phyloP scores from a whole-genome alignment of 2,113 vertebrate genomes.

The Rana temporaria region DNA sequence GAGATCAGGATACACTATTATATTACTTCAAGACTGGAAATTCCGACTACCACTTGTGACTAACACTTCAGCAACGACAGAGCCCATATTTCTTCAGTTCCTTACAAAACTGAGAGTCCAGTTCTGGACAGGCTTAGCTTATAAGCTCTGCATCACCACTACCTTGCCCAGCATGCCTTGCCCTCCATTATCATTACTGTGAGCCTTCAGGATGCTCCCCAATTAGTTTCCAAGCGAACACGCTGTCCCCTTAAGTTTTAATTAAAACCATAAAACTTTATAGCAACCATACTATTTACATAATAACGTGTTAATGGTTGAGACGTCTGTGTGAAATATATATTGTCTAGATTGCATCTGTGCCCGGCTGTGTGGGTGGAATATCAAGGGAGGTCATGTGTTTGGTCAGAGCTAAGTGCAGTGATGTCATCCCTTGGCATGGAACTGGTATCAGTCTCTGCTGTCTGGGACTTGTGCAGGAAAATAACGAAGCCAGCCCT shows the following conservation, averaged over 20 bases:
- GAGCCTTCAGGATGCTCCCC: background rate
- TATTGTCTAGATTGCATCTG: constrained; percentile 57
- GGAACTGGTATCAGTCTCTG: constrained; percentile 4
- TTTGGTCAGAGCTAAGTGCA: constrained; percentile 56
- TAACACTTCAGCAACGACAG: too few species aligned
- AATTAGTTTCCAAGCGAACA: constrained; percentile 19
- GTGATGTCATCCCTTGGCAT: constrained; percentile 57
- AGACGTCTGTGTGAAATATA: constrained; percentile 55
- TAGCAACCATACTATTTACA: constrained; percentile 55
- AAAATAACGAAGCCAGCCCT: constrained; percentile 21
- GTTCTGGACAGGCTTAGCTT: too few species aligned
- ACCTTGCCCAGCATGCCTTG: too few species aligned
- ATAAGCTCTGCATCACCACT: too few species aligned
- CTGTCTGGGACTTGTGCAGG: constrained; percentile 37
- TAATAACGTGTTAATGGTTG: constrained; percentile 57
- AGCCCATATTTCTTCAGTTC: too few species aligned
- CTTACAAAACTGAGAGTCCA: too few species aligned
- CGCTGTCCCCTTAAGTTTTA: constrained; percentile 38
- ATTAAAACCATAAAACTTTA: constrained; percentile 58
- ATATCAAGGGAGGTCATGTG: constrained; percentile 56
- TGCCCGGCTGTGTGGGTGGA: constrained; percentile 29
- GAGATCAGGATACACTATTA: too few species aligned
- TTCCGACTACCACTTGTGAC: too few species aligned
- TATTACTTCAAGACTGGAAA: too few species aligned
- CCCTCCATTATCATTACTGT: too few species aligned